Percentiles rank a stretch among this genome's conserved stretches.
phyloP scores from a whole-genome alignment of 2,113 vertebrate species.

The Bos taurus region DNA sequence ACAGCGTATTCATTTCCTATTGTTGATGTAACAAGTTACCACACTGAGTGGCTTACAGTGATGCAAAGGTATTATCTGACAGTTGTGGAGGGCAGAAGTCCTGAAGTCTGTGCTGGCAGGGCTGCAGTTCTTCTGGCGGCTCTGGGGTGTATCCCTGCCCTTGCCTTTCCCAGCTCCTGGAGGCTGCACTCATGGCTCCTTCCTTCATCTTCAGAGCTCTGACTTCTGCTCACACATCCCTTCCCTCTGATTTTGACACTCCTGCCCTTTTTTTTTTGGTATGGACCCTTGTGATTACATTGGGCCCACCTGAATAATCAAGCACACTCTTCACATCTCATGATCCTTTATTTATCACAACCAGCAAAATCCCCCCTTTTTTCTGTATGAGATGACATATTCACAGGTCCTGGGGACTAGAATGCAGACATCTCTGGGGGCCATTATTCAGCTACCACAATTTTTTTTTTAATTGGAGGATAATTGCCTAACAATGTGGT shows the following conservation, averaged over 20 bases:
- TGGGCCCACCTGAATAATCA: neutral
- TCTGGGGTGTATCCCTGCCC: fast-evolving
- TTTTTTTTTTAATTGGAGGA: neutral
- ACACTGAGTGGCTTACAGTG: neutral
- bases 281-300: neutral
- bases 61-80: neutral
- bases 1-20: neutral
- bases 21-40: neutral
- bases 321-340: neutral
- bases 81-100: neutral
- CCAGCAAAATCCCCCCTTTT: neutral
- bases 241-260: neutral
- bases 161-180: neutral
- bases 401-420: neutral
- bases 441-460: neutral
- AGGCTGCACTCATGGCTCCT: neutral
- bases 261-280: neutral
- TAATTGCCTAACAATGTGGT: neutral
- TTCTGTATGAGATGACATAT: neutral
- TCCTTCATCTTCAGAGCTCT: neutral
- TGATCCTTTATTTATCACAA: neutral
- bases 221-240: neutral
- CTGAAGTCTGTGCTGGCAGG: neutral
- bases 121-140: neutral
- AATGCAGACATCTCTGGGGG: neutral